Base-by-base conservation (phyloP, 2,113 vertebrate species). In the Corythoichthys haematopterus region DNA sequence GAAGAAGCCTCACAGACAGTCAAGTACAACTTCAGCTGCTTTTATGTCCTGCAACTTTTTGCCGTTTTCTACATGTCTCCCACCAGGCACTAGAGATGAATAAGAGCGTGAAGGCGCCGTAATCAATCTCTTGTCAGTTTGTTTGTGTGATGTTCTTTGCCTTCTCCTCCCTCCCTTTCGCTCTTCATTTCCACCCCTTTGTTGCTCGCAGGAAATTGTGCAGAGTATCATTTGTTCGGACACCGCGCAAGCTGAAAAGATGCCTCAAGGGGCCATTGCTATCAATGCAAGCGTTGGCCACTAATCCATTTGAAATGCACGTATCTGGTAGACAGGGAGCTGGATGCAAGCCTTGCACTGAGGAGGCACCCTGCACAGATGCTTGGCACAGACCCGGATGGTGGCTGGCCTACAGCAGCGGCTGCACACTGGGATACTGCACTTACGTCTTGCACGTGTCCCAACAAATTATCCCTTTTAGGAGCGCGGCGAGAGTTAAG, bases 291-390 rank as follows among this genome's bases (percentile, higher is more conserved):
- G 70, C 76, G 71, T 87, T 80, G 66, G 79, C 70, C 68, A 81
- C 56, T 78, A 85, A 84, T 83, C 82, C 85, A 66, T 86, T 85
- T 82, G 82, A 85, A 84, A 87, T 79, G 76, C 79, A 78, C 68
- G 80, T 85, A 84, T 88, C 82, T 81, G 77, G 77, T 84, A 78
- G 78, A 74, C 79, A 8, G 33, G 72, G 76, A 36, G 71, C 69
- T 82, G 78, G 84, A 84, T 66, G 71, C 5, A 1, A 83, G 85
- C 74, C 85, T 78, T 76, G 74, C 65, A 80, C 70, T 71, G 68
- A 81, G 66, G 71, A 80, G 47, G 51, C 74, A 77, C 80, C 76
- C 77, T 68, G 79, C 75, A 80, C 83, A 83, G 88, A 87, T 89
- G 84, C 85, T 86, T 86, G 85, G 85, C 84, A 80, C 72, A 52